phyloP scores from a whole-genome alignment of 2,797 vertebrate species.

The Cynopterus sphinx region DNA sequence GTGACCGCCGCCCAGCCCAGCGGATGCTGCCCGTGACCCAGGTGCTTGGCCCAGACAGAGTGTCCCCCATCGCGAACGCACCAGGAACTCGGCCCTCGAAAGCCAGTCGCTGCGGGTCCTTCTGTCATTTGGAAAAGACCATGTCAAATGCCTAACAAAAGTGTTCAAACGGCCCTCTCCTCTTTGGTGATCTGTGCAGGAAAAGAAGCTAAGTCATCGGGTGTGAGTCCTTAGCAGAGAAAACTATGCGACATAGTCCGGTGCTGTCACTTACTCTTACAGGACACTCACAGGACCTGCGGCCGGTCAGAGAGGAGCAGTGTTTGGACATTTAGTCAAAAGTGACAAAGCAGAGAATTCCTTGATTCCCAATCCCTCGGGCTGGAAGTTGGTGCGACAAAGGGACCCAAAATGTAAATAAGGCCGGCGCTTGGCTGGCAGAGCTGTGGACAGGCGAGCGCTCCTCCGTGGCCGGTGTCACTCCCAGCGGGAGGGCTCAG shows the following conservation, averaged over 20 bases:
- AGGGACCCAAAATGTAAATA: neutral
- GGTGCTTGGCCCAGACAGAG: slow-evolving; percentile 57
- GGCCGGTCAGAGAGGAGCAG: neutral
- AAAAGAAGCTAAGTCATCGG: slow-evolving; percentile 26
- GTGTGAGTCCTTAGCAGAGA: neutral
- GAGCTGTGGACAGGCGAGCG: neutral
- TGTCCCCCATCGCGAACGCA: slow-evolving; percentile 46
- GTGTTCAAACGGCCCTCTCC: slow-evolving; percentile 44
- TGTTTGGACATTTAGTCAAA: neutral
- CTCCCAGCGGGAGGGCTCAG: neutral
- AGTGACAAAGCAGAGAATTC: neutral
- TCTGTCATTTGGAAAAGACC: slow-evolving; percentile 70
- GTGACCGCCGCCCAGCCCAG: slow-evolving; percentile 31
- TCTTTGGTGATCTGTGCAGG: slow-evolving; percentile 58
- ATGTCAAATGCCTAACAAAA: slow-evolving; percentile 76
- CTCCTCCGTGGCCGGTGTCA: neutral
- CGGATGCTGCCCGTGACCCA: slow-evolving; percentile 21
- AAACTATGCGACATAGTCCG: neutral
- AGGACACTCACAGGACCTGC: neutral
- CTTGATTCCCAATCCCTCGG: neutral
- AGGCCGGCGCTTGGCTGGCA: too few species aligned
- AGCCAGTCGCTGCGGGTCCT: slow-evolving; percentile 60
- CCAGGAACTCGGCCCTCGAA: slow-evolving; percentile 58
- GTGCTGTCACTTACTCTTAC: neutral
- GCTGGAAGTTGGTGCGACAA: neutral